These are phyloP conservation scores for Taurulus bubalis DNA, from an alignment of 2,113 vertebrate species.

Conservation along the genomic window DNA sequence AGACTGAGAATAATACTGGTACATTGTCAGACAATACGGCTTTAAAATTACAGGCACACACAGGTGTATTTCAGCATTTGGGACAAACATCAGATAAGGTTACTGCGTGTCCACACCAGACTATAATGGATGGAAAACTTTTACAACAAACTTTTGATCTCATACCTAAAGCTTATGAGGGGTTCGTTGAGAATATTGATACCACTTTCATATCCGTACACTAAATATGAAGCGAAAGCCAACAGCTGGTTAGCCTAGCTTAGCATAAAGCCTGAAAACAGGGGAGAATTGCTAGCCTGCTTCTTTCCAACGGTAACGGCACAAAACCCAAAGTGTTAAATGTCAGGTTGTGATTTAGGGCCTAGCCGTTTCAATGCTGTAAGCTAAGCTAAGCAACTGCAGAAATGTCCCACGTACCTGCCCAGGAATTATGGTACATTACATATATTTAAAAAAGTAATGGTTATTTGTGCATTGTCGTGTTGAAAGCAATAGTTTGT, in stretches of 20 bases:
- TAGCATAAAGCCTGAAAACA: not conserved
- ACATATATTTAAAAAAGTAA: not conserved
- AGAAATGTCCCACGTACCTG: not conserved
- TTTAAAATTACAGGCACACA: not conserved
- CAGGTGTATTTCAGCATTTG: not conserved
- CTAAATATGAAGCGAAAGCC: not conserved
- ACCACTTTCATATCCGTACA: not conserved
- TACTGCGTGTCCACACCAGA: not conserved
- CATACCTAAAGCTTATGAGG: not conserved
- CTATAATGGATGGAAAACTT: not conserved
- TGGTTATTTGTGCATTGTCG: not conserved
- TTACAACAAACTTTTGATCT: not conserved
- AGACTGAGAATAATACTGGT: slow-evolving; percentile 16
- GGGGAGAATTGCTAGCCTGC: not conserved
- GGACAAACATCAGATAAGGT: slow-evolving; percentile 10
- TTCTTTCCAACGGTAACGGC: not conserved
- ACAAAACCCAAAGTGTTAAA: not conserved
- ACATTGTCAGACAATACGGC: not conserved
- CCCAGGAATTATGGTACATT: not conserved
- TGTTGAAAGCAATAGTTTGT: not conserved
- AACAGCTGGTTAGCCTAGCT: not conserved
- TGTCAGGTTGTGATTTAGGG: not conserved
- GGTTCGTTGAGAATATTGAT: not conserved
- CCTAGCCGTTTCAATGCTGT: not conserved
- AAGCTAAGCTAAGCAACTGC: not conserved